Conservation (phyloP, 2,797 vertebrate genomes). For the Coreius guichenoti region DNA sequence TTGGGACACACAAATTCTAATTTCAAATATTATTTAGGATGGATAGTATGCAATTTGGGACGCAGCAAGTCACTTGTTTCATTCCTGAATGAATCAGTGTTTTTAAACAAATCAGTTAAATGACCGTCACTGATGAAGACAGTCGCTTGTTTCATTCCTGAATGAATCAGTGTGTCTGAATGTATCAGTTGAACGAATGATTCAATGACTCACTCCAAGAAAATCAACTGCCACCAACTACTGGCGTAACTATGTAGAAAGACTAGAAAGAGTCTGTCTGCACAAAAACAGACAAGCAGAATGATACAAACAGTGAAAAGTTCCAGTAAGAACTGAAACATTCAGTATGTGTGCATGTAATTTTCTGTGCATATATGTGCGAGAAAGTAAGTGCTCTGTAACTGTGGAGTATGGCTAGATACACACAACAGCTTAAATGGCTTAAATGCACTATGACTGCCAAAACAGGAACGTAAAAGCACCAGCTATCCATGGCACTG, state of each 20-base stretch:
- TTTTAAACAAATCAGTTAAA: background rate
- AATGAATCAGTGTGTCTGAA: background rate
- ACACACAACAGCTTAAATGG: conserved; percentile 6
- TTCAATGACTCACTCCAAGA: background rate
- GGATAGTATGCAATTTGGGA: too few species aligned
- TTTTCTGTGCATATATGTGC: background rate
- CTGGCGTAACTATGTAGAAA: background rate
- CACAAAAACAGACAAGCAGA: background rate
- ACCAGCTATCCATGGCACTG: background rate
- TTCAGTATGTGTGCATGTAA: background rate
- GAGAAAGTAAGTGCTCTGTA: background rate
- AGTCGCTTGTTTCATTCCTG: background rate
- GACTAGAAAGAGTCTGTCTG: background rate
- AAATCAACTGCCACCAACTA: background rate
- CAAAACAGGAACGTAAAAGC: conserved; percentile 22
- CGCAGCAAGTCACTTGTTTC: background rate
- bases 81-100: background rate
- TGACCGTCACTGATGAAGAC: background rate
- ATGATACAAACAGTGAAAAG: background rate
- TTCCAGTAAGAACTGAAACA: background rate
- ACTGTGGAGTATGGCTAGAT: background rate
- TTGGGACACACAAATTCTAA: too few species aligned
- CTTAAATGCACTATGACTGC: background rate
- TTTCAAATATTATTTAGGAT: too few species aligned
- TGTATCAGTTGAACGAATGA: background rate